Percentiles rank a stretch among this genome's conserved stretches.
phyloP scores from a whole-genome alignment of 1,140 invertebrate species.

The Sipha flava region DNA sequence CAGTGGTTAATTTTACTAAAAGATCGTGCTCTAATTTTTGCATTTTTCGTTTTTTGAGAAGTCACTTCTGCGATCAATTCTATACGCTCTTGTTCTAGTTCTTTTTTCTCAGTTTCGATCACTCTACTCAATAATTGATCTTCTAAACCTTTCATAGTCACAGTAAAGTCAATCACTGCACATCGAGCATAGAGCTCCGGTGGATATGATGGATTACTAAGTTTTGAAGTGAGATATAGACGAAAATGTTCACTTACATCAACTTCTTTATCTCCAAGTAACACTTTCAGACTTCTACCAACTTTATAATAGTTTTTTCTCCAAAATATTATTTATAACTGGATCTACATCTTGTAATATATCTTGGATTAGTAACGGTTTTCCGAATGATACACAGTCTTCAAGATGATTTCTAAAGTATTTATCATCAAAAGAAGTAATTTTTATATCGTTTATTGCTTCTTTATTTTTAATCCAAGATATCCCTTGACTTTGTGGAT shows the following conservation, averaged over 20 bases:
- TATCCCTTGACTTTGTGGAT: slow-evolving; percentile 86
- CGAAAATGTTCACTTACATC: slow-evolving; percentile 68
- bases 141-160: slow-evolving; percentile 79
- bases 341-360: slow-evolving; percentile 77
- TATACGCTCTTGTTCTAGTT: slow-evolving; percentile 80
- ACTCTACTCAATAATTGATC: slow-evolving; percentile 73
- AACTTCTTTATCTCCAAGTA: slow-evolving; percentile 75
- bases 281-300: slow-evolving; percentile 50
- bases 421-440: slow-evolving; percentile 68
- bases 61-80: slow-evolving; percentile 76
- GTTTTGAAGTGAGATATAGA: slow-evolving; percentile 81
- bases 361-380: slow-evolving; percentile 74
- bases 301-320: slow-evolving; percentile 63
- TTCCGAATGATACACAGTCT: slow-evolving; percentile 72
- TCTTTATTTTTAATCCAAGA: slow-evolving; percentile 91
- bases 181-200: slow-evolving; percentile 85
- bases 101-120: slow-evolving; percentile 48
- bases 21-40: slow-evolving; percentile 86
- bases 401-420: slow-evolving; percentile 80
- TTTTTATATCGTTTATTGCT: slow-evolving; percentile 66
- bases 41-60: slow-evolving; percentile 63
- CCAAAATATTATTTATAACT: slow-evolving; percentile 70
- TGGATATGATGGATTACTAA: slow-evolving; percentile 82
- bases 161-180: slow-evolving; percentile 83
- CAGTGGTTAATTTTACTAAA: slow-evolving; percentile 70